These are phyloP conservation scores for Oedothorax gibbosus DNA, from an alignment of 1,140 invertebrate genomes.

Conservation along the genomic window DNA sequence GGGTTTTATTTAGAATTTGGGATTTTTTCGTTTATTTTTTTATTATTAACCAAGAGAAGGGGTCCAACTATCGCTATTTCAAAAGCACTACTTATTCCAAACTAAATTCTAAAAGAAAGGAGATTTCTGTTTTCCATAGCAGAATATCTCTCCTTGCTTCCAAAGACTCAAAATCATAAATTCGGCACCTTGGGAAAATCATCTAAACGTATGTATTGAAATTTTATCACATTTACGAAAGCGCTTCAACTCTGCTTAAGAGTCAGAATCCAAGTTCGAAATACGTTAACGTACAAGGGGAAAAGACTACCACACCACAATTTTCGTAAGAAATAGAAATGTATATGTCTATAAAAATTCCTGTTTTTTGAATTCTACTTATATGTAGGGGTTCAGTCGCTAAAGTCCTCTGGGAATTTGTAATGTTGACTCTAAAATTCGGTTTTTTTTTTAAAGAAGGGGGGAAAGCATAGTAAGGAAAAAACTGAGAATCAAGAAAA, in stretches of 20 bases:
- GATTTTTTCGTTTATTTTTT: too few species aligned
- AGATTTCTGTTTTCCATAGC: conserved; percentile 12
- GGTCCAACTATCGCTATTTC: too few species aligned
- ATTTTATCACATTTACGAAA: conserved; percentile 48
- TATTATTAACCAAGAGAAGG: too few species aligned
- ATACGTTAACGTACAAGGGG: conserved; percentile 28
- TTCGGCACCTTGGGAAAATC: conserved; percentile 20
- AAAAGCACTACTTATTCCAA: background rate
- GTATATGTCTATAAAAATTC: conserved; percentile 50
- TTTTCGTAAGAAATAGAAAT: conserved; percentile 49
- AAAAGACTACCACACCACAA: conserved; percentile 42
- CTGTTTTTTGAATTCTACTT: conserved; percentile 56
- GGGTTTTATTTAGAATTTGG: too few species aligned
- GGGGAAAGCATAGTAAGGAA: conserved; percentile 4
- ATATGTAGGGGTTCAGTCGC: conserved; percentile 49
- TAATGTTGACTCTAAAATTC: conserved; percentile 60
- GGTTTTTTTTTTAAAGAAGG: conserved; percentile 45
- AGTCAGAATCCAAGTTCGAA: conserved; percentile 13
- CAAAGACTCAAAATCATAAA: conserved; percentile 31
- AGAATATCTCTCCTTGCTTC: conserved; percentile 3
- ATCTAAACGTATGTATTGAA: conserved; percentile 47
- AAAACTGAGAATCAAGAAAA: background rate
- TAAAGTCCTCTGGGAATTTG: conserved; percentile 40
- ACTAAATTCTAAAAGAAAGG: conserved; percentile 12
- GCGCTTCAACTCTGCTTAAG: conserved; percentile 28